Evolutionary conservation across 2,888 invertebrate genomes (phyloP), one percentile per base, ranked within the genome.

Genomic region (Apodemia hepburni): DNA sequence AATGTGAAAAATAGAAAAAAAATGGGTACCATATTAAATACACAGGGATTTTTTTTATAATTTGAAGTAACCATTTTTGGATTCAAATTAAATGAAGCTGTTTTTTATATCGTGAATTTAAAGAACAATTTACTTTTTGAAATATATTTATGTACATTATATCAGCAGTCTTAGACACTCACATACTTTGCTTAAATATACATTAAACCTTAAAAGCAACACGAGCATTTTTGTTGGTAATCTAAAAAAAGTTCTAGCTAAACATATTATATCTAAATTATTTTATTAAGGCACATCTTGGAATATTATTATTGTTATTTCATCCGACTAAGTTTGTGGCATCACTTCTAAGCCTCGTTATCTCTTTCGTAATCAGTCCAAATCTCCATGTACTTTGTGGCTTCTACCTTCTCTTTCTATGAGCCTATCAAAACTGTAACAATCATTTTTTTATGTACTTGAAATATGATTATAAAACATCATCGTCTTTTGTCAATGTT

Each of bases 401-500:
- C 2, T 15, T 15, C 12, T 12, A 12, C 38, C 35, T 7, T 38
- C 0, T 11, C 38, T 38, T 38, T 38, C 12, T 2, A 33, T 8
- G 1, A 8, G 8, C 33, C 8, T 33, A 33, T 8, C 33, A 33
- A 7, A 33, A 33, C 33, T 33, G 7, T 33, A 8, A 7, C 12
- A 38, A 4, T 12, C 3, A 42, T 15, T 15, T 15, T 42, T 12
- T 5, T 42, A 15, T 4, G 9, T 2, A 49, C 51, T 51, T 9
- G 18, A 27, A 51, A 51, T 18, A 42, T 51, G 51, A 12, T 47
- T 59, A 51, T 33, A 58, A 89, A 49, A 89, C 83, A 51, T 71
- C 72, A 65, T 90, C 89, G 60, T 85, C 88, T 69, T 79, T 84
- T 65, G 82, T 82, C 61, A 83, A 76, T 78, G 85, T 87, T 69